A percentile compares a stretch with the other conserved stretches of the same genome.
Evolutionary conservation across 2,888 invertebrate genomes (phyloP).

Genomic region (Oeneis ivallda): DNA sequence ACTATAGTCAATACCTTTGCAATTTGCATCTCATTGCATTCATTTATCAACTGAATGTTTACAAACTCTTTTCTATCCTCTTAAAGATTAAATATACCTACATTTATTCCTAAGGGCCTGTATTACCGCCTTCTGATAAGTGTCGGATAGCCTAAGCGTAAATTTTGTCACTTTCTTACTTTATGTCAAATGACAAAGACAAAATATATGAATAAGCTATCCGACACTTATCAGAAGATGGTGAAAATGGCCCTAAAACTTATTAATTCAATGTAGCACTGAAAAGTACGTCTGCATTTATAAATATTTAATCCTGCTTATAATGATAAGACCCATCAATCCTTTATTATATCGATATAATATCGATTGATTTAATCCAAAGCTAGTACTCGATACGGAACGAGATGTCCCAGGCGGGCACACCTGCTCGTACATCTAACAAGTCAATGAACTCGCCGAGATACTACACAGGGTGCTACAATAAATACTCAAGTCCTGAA

Average conservation of each 20-base stretch:
- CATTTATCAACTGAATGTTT: neutral
- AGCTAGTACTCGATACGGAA: constrained; percentile 25
- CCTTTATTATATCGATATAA: constrained; percentile 13
- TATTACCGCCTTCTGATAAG: too few relatives aligned
- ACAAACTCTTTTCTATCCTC: too few relatives aligned
- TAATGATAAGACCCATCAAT: constrained; percentile 11
- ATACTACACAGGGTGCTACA: constrained; percentile 25
- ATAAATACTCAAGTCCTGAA: constrained; percentile 13
- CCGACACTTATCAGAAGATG: too few relatives aligned
- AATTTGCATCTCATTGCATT: neutral
- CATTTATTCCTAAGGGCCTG: too few relatives aligned
- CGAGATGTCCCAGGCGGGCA: constrained; percentile 36
- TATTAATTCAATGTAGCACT: too few relatives aligned
- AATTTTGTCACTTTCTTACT: too few relatives aligned
- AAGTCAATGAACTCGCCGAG: constrained; percentile 34
- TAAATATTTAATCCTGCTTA: too few relatives aligned
- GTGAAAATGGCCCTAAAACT: too few relatives aligned
- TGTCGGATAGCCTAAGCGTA: too few relatives aligned
- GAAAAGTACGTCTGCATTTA: too few relatives aligned
- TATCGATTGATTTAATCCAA: constrained; percentile 22
- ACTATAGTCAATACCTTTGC: neutral
- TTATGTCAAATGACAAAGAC: too few relatives aligned
- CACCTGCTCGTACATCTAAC: constrained; percentile 40
- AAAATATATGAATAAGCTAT: too few relatives aligned
- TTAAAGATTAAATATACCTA: neutral